Conservation (phyloP, 2,888 invertebrate genomes). For the Eudemis profundana region DNA sequence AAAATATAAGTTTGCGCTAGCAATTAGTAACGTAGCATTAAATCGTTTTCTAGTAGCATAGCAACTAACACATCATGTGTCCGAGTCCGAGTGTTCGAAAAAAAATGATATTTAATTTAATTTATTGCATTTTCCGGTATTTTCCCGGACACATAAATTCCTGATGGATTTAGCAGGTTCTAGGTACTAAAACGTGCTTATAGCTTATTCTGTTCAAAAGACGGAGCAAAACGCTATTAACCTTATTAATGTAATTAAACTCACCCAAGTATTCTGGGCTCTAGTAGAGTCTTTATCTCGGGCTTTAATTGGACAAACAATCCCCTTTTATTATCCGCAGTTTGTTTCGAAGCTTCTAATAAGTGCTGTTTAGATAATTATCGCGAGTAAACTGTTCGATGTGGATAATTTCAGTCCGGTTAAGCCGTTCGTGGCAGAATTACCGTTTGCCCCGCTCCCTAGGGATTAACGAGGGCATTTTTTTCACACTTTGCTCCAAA, state of each 20-base stretch:
- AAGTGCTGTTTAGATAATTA: constrained; percentile 41
- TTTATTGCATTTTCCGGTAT: constrained; percentile 2
- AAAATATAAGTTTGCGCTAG: too few relatives aligned
- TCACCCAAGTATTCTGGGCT: constrained; percentile 24
- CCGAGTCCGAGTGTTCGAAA: too few relatives aligned
- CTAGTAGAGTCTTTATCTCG: constrained; percentile 24
- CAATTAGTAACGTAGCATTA: too few relatives aligned
- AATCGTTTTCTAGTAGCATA: too few relatives aligned
- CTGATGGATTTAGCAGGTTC: constrained; percentile 11
- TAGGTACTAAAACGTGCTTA: constrained; percentile 27
- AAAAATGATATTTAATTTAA: too few relatives aligned
- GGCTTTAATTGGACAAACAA: constrained; percentile 39
- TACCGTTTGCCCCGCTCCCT: neutral
- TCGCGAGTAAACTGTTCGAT: constrained; percentile 27
- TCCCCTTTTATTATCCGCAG: constrained; percentile 38
- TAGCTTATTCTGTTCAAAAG: constrained; percentile 24
- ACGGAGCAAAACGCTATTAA: constrained; percentile 19
- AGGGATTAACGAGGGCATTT: constrained; percentile 27
- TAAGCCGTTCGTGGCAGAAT: constrained; percentile 22
- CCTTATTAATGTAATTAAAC: constrained; percentile 36
- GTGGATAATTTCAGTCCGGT: constrained; percentile 32
- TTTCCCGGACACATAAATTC: constrained; percentile 7
- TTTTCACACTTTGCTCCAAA: constrained; percentile 20
- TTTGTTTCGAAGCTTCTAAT: constrained; percentile 36
- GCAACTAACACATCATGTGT: too few relatives aligned